These are phyloP conservation scores for Eidolon helvum DNA, from an alignment of 2,113 vertebrate genomes.

Conservation along the genomic window DNA sequence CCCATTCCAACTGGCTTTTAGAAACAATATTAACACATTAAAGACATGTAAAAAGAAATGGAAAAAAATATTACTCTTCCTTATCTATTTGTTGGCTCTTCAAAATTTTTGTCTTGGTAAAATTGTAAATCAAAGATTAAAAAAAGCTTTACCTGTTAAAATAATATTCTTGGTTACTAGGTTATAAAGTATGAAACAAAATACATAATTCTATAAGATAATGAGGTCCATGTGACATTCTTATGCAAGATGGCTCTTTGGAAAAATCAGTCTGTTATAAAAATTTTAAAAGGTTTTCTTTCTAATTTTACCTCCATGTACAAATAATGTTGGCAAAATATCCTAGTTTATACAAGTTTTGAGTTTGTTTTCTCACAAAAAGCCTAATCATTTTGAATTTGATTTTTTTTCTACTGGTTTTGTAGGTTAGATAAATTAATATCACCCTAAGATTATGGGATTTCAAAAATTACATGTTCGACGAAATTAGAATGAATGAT, in stretches of 20 bases:
- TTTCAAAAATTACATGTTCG: neutral
- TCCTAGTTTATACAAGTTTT: neutral
- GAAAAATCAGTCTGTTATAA: neutral
- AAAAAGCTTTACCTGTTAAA: neutral
- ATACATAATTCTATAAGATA: neutral
- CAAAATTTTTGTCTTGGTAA: neutral
- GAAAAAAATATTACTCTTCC: neutral
- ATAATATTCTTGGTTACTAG: neutral
- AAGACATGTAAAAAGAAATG: neutral
- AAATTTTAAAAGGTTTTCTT: neutral
- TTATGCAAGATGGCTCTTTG: neutral
- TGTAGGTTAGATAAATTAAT: neutral
- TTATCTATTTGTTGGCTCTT: neutral
- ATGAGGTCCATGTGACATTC: neutral
- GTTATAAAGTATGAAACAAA: neutral
- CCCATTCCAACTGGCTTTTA: neutral
- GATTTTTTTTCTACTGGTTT: neutral
- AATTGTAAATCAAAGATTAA: neutral
- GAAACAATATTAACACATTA: neutral
- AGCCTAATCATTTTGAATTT: neutral
- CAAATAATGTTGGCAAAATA: neutral
- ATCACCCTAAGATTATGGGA: neutral
- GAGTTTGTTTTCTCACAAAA: neutral
- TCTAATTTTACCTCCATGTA: neutral
- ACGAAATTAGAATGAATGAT: neutral